Base-by-base conservation (phyloP, 2,113 vertebrate genomes). In the Ahaetulla prasina region DNA sequence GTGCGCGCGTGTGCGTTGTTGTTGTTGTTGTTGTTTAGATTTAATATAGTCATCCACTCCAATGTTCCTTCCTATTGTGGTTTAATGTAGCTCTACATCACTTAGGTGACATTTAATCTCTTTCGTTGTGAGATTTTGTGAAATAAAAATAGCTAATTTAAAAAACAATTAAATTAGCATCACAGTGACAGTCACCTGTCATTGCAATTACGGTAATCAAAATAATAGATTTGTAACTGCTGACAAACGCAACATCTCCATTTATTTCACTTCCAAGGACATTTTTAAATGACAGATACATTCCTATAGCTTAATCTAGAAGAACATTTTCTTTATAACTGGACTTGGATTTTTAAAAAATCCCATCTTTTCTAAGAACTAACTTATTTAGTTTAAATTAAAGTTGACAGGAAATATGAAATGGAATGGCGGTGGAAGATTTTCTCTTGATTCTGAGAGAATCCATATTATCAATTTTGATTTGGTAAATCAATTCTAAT, bases 311-410 rank as follows among this genome's bases (percentile, higher is more conserved):
- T 55, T 25, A 1, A 0, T n/a, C 74, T 53, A 60, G 47, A 90
- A 89, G 25, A 49, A 93, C 30, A 53, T 47, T 89, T 95, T 68
- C 54, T 88, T 80, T 92, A 39, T 93, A 88, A 92, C 16, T 84
- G 16, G 87, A 90, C 94, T 93, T 93, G 87, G 93, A 74, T 89
- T 68, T 27, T 93, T 10, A n/a, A 80, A 0, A 53, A 95, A 50
- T 90, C 50, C 11, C 30, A 5, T 84, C 30, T 86, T 92, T 94
- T n/a, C 63, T 8, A 11, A 74, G 49, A 94, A 20, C 43, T 84
- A 93, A 39, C 8, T 94, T 30, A 90, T 94, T 96, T 92, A 84
- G 92, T 54, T 93, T 94, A 22, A 0, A 57, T 88, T 92, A 14
- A 91, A 52, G 86, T 27, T 86, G 86, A 55, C 87, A 68, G 52